A percentile compares a stretch with the other conserved stretches of the same genome.
phyloP scores from a whole-genome alignment of 2,113 vertebrate species.

The Antigone vipio region DNA sequence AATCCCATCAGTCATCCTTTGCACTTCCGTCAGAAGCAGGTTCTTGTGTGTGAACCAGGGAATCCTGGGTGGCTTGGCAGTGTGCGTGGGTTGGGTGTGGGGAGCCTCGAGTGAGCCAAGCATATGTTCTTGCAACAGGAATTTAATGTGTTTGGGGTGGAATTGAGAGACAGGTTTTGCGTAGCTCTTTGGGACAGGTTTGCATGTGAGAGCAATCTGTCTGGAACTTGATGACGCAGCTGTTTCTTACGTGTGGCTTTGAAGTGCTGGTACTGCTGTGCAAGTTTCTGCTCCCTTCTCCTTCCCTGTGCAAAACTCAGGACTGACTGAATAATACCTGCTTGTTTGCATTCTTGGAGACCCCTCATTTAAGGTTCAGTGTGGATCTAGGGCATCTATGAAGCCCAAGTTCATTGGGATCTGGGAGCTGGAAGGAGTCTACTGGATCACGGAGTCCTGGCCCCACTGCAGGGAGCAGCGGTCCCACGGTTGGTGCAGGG shows the following conservation, averaged over 20 bases:
- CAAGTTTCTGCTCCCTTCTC: background rate
- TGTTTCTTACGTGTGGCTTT: background rate
- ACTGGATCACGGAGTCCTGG: rapidly evolving
- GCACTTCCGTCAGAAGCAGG: background rate
- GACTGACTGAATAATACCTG: background rate
- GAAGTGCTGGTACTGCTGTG: background rate
- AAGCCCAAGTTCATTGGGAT: rapidly evolving
- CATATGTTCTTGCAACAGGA: background rate
- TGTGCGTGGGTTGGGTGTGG: background rate
- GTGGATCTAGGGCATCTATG: rapidly evolving
- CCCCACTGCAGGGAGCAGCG: background rate
- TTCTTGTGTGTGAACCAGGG: background rate
- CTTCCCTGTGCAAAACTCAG: background rate
- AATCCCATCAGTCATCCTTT: background rate
- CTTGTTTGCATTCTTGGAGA: background rate
- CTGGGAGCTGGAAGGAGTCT: background rate
- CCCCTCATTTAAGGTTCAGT: background rate
- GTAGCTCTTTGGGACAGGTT: slow-evolving; percentile 20
- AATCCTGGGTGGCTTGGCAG: background rate
- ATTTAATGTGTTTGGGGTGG: slow-evolving; percentile 9
- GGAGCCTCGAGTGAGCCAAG: background rate
- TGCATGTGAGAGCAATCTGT: slow-evolving; percentile 19
- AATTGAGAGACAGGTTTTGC: slow-evolving; percentile 35
- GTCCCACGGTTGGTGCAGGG: rapidly evolving
- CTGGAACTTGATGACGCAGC: slow-evolving; percentile 17